Evolutionary conservation across 2,888 invertebrate genomes (phyloP), one percentile per base, ranked within the genome.

Genomic region (Cosmopolites sordidus): DNA sequence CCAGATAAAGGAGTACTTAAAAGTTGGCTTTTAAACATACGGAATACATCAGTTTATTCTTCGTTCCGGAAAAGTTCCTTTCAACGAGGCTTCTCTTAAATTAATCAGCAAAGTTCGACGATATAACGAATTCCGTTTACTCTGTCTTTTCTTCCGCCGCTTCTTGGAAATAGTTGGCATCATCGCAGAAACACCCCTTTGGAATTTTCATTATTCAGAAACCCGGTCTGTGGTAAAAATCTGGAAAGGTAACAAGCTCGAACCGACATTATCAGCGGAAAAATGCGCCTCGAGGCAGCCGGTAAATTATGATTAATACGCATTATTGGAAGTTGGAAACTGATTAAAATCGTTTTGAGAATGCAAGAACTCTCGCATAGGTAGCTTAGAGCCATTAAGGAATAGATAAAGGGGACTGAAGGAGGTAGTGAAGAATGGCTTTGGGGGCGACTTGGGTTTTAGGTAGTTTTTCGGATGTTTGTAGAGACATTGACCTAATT

Each of bases 321-420:
- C 51, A 40, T 51, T 51, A 51, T 51, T 51, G 51, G 51, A 51
- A 51, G 51, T 49, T 43, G 42, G 29, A 49, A 43, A 43, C 33
- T 42, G 43, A 49, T 49, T 49, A 49, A 43, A 49, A 49, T 49
- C 49, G 16, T 40, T 16, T 40, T 16, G 27, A 39, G 43, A 49
- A 43, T 49, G 40, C 33, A 38, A 49, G 37, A 43, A 38, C 49
- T 43, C 49, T 43, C 49, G 43, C 22, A 49, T 49, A 30, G 43
- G 38, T 49, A 43, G 49, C 49, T 49, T 29, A 29, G 43, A 43
- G 49, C 43, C 43, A 43, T 49, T 49, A n/a, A 38, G 48, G 42
- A 27, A 29, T 40, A 42, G 48, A 48, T 48, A 30, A 15, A 48
- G 33, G 40, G 27, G 48, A 48, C 30, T 40, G n/a, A n/a, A n/a